Evolutionary conservation across 2,888 invertebrate species (phyloP), one percentile per base, ranked within the genome.

Genomic region (Eilema depressum): DNA sequence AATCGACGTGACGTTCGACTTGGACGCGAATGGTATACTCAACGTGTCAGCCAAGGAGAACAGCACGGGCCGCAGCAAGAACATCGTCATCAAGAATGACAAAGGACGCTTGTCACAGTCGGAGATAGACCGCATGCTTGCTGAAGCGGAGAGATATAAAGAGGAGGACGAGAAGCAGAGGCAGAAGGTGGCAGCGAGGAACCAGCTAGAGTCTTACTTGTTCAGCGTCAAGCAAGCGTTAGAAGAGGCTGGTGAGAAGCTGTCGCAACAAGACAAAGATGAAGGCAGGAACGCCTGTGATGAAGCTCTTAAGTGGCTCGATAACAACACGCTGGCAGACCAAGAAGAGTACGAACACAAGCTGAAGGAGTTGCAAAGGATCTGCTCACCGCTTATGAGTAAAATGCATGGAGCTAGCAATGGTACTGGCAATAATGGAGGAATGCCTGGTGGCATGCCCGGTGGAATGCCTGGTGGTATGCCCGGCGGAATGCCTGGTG

Each of bases 281-380:
- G 84, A 88, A 57, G 95, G 95, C 1, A 85, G 88, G n/a, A 87
- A 85, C 4, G 93, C 95, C 69, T 97, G 97, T 83, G 96, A 96
- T 0, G 96, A 96, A 63, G 95, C 96, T 41, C 89, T 98, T 66
- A 94, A 93, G 67, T 98, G 98, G 98, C 91, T 98, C 75, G 98
- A 98, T 85, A 91, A 93, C 85, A 97, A 97, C 92, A 95, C 94
- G 26, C 91, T 95, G 83, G 97, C 96, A 8, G 97, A 96, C 69
- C 96, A 96, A 85, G 97, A 96, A 33, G 97, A 96, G 86, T 96
- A 95, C 82, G 96, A 97, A 74, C 95, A 96, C 81, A 96, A 94
- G 81, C 84, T 96, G 81, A 95, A 96, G 82, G 97, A 97, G 69
- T 63, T 97, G 66, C 96, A 96, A 83, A 91, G 92, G 63, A 89